These are phyloP conservation scores for Lynx canadensis DNA, from an alignment of 2,113 vertebrate species.

Conservation along the genomic window DNA sequence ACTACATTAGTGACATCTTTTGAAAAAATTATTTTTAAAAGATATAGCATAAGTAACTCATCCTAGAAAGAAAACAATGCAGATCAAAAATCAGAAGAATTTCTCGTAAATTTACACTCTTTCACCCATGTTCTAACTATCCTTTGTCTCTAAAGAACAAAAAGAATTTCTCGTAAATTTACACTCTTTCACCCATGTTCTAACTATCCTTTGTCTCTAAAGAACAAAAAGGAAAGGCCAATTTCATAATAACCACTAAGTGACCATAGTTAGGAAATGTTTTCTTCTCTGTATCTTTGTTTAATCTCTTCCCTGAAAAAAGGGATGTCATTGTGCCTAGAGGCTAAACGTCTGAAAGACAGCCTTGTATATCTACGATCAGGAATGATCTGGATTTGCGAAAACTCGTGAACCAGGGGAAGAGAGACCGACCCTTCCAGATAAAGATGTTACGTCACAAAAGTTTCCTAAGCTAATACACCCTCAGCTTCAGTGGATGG, in stretches of 20 bases:
- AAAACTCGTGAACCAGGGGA: neutral
- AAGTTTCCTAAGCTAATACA: neutral
- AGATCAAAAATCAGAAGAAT: neutral
- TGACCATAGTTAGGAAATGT: neutral
- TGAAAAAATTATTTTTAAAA: slow-evolving; percentile 23
- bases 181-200: neutral
- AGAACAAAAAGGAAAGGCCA: neutral
- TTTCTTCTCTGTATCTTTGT: neutral
- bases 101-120: neutral
- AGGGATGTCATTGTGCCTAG: too few relatives aligned
- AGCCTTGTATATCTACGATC: neutral
- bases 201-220: neutral
- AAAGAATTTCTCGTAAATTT: neutral
- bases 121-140: neutral
- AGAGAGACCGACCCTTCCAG: neutral
- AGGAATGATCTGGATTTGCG: neutral
- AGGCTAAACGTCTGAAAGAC: neutral
- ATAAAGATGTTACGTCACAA: neutral
- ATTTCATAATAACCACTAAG: neutral
- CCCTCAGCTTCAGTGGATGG: neutral
- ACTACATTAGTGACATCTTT: neutral
- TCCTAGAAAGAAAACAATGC: neutral
- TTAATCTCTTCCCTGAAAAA: neutral
- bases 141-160: neutral
- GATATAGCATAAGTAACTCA: neutral